phyloP scores from a whole-genome alignment of 2,113 vertebrate species.

The Corythornis madagascariensis region DNA sequence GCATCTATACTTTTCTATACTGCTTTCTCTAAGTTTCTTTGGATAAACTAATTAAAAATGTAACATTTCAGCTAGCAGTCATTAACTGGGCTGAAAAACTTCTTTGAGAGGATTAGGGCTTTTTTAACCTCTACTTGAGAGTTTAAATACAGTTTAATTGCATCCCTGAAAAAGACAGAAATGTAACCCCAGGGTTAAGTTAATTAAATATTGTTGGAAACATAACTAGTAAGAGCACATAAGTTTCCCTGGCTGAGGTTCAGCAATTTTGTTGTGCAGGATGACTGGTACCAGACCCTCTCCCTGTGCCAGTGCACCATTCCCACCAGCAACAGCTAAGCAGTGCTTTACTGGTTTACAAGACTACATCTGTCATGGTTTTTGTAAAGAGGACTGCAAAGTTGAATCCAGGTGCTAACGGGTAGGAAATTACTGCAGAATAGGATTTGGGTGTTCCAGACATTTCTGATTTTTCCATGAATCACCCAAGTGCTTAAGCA shows the following conservation, averaged over 20 bases:
- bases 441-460: fast-evolving
- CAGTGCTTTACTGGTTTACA: neutral
- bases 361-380: fast-evolving
- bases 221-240: neutral
- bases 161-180: neutral
- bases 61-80: neutral
- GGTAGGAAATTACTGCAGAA: neutral
- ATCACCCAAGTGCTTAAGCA: too few relatives aligned
- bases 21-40: constrained; percentile 9
- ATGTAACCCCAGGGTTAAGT: neutral
- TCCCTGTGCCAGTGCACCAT: fast-evolving
- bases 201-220: neutral
- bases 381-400: neutral
- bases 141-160: constrained; percentile 44
- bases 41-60: constrained; percentile 29
- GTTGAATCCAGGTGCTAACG: neutral
- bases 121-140: constrained; percentile 11
- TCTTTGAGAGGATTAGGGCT: constrained; percentile 57
- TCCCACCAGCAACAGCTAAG: neutral
- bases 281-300: neutral
- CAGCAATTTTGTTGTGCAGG: neutral
- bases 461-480: neutral
- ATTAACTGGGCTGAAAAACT: constrained; percentile 7
- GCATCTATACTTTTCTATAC: neutral
- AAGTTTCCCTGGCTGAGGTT: neutral